phyloP scores from a whole-genome alignment of 1,140 invertebrate species.

The Tachypleus tridentatus region DNA sequence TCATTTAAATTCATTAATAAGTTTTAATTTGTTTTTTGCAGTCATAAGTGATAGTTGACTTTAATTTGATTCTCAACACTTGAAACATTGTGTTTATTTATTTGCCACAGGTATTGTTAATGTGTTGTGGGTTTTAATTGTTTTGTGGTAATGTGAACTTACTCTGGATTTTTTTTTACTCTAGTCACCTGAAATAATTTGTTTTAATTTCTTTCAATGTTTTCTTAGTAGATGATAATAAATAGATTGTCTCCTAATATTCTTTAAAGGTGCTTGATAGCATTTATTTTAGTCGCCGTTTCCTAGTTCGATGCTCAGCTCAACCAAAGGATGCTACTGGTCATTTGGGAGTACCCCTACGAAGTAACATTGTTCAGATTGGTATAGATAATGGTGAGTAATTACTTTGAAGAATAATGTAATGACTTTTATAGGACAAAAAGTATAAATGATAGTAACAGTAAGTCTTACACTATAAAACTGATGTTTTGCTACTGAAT shows the following conservation, averaged over 20 bases:
- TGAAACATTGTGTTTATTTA: too few species aligned
- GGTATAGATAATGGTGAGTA: constrained; percentile 27
- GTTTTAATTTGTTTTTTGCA: too few species aligned
- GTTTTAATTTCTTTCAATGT: neutral
- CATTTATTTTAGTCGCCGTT: constrained; percentile 36
- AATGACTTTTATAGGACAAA: too few species aligned
- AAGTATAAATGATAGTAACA: too few species aligned
- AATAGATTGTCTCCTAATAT: neutral
- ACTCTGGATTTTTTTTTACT: too few species aligned
- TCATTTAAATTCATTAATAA: too few species aligned
- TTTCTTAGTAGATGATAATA: neutral
- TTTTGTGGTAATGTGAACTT: too few species aligned
- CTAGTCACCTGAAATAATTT: neutral
- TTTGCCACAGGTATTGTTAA: too few species aligned
- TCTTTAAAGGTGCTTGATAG: constrained; percentile 33
- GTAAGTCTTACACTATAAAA: neutral
- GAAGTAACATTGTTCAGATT: constrained; percentile 32
- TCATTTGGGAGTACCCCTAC: constrained; percentile 30
- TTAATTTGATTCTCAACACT: too few species aligned
- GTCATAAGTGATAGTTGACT: too few species aligned
- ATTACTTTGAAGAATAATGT: too few species aligned
- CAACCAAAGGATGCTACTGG: constrained; percentile 33
- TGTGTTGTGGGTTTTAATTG: too few species aligned
- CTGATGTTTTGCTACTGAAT: neutral
- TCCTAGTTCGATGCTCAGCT: constrained; percentile 35